phyloP scores from a whole-genome alignment of 2,113 vertebrate species.

The Macroglossus sobrinus region DNA sequence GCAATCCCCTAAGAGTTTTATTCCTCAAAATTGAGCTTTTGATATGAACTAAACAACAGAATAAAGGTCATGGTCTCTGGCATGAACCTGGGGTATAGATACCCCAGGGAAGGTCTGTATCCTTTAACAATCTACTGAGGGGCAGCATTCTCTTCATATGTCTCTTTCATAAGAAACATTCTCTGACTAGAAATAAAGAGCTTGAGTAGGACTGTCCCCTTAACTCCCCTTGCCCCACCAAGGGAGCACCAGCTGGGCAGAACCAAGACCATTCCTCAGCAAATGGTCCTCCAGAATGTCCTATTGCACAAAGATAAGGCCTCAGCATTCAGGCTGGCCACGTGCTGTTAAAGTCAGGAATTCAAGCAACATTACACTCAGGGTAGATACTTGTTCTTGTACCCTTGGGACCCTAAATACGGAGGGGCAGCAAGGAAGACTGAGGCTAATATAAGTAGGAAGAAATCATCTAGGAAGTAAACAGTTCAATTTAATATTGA shows the following conservation, averaged over 20 bases:
- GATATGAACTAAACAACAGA: background rate
- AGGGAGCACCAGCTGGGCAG: background rate
- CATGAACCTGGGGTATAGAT: background rate
- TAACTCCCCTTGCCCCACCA: background rate
- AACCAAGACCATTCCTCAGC: background rate
- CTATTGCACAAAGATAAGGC: background rate
- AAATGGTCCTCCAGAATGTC: background rate
- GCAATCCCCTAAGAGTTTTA: background rate
- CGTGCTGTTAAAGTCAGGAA: background rate
- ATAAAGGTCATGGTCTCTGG: background rate
- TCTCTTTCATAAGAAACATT: background rate
- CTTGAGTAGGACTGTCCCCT: background rate
- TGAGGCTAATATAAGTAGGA: background rate
- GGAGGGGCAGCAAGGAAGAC: background rate
- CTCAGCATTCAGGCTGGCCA: background rate
- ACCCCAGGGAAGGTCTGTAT: background rate
- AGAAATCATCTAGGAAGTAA: background rate
- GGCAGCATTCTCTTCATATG: background rate
- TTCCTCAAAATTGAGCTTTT: constrained; percentile 25
- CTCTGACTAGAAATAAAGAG: background rate
- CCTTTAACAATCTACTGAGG: background rate
- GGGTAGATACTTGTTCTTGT: background rate
- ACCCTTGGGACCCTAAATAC: background rate
- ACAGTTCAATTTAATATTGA: background rate
- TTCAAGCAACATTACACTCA: background rate